Base-by-base conservation (phyloP, 2,113 vertebrate species). In the Promerops cafer region DNA sequence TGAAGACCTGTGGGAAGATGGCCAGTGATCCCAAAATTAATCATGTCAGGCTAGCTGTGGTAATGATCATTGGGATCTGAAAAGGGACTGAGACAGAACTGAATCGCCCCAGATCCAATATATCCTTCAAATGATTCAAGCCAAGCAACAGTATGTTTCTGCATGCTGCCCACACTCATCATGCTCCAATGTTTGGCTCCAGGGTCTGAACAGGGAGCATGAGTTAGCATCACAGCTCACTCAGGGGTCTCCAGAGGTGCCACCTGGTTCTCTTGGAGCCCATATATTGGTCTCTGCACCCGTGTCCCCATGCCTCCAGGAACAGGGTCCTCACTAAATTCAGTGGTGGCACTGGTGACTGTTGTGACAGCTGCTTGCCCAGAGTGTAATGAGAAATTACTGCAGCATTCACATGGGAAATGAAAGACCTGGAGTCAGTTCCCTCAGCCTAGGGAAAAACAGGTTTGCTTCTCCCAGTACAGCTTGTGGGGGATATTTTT, bases 111-210 rank as follows among this genome's bases (percentile, higher is more conserved):
- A 49, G n/a, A 45, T 17, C 22, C 30, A 52, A 45, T 9, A 3
- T 33, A 33, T 63, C 24, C 28, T 45, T 66, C 35, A 80, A 54
- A 71, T 31, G 4, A 27, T 24, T 52, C 11, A 59, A 64, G 35
- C 10, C 24, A 47, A 44, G 22, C 15, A 45, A 35, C 7, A 26
- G 5, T 15, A 11, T 54, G 26, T n/a, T 50, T 39, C 40, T 79
- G 28, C 16, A 14, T 0, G 4, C 18, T 69, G 11, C 21, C 56
- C 17, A 26, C 0, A 4, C 28, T 76, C 5, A 9, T 28, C 2
- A 3, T 0, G 0, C 14, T 30, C 15, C 16, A 30, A 2, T 1
- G 7, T 83, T 86, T 63, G 47, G 37, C 39, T 72, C 19, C 20
- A 20, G 15, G 21, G 11, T 54, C 17, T 64, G 49, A 66, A 30